These are phyloP conservation scores for Corydoras sp. DNA, from an alignment of 2,113 vertebrate species.

Conservation along the genomic window DNA sequence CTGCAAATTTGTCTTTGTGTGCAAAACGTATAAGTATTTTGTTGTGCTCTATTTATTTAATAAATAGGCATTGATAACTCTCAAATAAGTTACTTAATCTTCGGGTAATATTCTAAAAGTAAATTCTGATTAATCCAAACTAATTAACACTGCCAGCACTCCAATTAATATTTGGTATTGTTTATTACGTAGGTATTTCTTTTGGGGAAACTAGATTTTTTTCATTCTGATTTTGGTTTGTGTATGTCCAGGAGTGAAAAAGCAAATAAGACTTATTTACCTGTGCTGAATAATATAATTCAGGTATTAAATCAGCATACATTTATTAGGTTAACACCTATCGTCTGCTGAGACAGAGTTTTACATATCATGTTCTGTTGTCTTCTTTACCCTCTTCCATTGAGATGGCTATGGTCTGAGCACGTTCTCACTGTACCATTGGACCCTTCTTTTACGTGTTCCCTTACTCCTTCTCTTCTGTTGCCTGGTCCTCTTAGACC, in stretches of 20 bases:
- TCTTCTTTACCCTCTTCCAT: constrained; percentile 3
- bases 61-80: no score
- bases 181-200: no score
- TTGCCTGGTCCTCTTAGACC: constrained; percentile 34
- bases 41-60: no score
- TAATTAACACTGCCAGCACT: no score
- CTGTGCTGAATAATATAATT: not conserved
- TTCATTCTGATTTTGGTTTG: not conserved
- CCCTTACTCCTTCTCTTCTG: constrained; percentile 20
- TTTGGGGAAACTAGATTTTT: not conserved
- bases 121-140: no score
- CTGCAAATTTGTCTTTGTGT: no score
- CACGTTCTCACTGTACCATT: constrained; percentile 2
- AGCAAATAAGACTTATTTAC: not conserved
- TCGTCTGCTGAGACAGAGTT: constrained; percentile 14
- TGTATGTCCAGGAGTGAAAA: not conserved
- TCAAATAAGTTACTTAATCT: no score
- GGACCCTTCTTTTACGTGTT: constrained; percentile 12
- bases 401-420: constrained; percentile 16
- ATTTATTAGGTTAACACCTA: not conserved
- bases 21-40: no score
- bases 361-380: constrained; percentile 12
- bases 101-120: no score
- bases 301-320: no score
- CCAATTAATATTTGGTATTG: no score